A percentile compares a stretch with the other conserved stretches of the same genome.
Evolutionary conservation across 2,797 vertebrate species (phyloP).

Genomic region (Diplodus sargus): DNA sequence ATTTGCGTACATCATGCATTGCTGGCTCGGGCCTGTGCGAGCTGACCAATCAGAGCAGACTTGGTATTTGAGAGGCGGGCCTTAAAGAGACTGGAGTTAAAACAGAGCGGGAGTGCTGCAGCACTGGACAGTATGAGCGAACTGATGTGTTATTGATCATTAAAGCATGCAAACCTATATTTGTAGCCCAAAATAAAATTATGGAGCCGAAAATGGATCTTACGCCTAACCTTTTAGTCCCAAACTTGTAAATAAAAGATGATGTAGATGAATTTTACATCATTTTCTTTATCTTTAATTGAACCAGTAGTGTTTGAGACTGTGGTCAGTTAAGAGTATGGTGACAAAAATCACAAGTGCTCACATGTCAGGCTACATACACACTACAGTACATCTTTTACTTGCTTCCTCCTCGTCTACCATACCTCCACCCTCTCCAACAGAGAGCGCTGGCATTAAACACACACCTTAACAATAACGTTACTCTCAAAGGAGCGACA

Average conservation of each 20-base stretch:
- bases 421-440: slow-evolving; percentile 6
- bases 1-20: too few species aligned
- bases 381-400: neutral
- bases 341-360: neutral
- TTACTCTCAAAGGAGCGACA: slow-evolving; percentile 52
- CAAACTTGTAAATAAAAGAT: neutral
- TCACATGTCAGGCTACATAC: neutral
- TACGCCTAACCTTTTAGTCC: too few species aligned
- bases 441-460: slow-evolving; percentile 38
- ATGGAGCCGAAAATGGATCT: too few species aligned
- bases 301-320: neutral
- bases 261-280: neutral
- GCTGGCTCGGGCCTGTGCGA: too few species aligned
- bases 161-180: too few species aligned
- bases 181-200: too few species aligned
- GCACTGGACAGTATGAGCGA: too few species aligned
- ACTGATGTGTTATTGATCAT: too few species aligned
- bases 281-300: neutral
- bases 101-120: too few species aligned
- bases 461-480: slow-evolving; percentile 41
- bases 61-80: too few species aligned
- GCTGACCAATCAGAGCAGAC: too few species aligned
- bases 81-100: too few species aligned
- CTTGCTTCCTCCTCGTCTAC: neutral
- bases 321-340: neutral